Percentiles rank a stretch among this genome's conserved stretches.
Evolutionary conservation across 2,888 invertebrate species (phyloP).

Genomic region (Fragum sueziense): DNA sequence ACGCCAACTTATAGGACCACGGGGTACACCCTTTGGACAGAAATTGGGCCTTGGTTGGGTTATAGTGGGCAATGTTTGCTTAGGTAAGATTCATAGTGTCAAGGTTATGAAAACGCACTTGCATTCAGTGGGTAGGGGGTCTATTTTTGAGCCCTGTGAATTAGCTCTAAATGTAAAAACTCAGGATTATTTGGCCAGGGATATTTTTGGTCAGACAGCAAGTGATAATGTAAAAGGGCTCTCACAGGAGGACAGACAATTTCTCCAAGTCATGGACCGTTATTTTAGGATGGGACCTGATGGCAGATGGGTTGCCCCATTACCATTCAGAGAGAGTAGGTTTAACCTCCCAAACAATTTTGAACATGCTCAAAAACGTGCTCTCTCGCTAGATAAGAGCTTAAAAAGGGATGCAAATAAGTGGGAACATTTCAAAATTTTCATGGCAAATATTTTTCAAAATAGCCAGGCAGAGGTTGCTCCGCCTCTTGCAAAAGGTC

Average conservation of each 20-base stretch:
- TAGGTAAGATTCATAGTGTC: constrained; percentile 45
- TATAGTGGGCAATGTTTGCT: constrained; percentile 51
- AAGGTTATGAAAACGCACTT: constrained; percentile 30
- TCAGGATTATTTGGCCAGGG: neutral
- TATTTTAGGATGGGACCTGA: neutral
- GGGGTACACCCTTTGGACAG: constrained; percentile 38
- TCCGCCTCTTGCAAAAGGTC: constrained; percentile 11
- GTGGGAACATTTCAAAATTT: constrained; percentile 45
- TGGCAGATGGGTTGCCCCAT: constrained; percentile 48
- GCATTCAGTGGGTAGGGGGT: constrained; percentile 12
- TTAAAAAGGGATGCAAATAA: constrained; percentile 41
- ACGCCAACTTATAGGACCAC: constrained; percentile 26
- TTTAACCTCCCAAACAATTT: constrained; percentile 45
- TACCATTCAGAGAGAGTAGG: constrained; percentile 45
- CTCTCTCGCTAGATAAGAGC: constrained; percentile 30
- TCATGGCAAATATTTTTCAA: constrained; percentile 56
- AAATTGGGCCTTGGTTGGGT: constrained; percentile 39
- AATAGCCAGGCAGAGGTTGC: constrained; percentile 54
- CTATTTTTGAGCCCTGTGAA: constrained; percentile 39
- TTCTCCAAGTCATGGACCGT: neutral
- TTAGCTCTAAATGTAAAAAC: neutral
- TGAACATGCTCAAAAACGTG: constrained; percentile 35
- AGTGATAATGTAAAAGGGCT: neutral
- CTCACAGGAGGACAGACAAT: neutral
- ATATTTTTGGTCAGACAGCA: neutral